Evolutionary conservation across 2,797 vertebrate genomes (phyloP).

Genomic region (Potorous gilbertii): DNA sequence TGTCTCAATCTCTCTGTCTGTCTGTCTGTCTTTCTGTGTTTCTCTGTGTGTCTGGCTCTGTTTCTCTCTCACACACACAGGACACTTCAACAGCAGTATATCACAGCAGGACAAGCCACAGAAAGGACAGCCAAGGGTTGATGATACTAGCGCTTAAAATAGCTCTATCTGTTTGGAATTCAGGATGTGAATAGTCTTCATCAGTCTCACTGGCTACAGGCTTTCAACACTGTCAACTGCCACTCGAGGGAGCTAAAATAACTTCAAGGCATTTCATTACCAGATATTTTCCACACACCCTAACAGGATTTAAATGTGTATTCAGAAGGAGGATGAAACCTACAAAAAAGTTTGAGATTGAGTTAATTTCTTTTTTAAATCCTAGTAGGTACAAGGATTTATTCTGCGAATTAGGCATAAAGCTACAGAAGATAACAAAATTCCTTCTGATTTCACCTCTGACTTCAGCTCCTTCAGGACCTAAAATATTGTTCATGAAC

Average conservation of each 20-base stretch:
- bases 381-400: slow-evolving; percentile 29
- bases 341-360: not conserved
- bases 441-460: not conserved
- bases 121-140: slow-evolving; percentile 46
- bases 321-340: slow-evolving; percentile 7
- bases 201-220: slow-evolving; percentile 24
- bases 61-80: not conserved
- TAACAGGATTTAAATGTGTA: slow-evolving; percentile 1
- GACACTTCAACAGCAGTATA: slow-evolving; percentile 34
- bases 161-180: slow-evolving; percentile 60
- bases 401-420: not conserved
- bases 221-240: slow-evolving; percentile 62
- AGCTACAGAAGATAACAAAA: not conserved
- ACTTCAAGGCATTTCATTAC: slow-evolving; percentile 53
- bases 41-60: not conserved
- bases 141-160: slow-evolving; percentile 69
- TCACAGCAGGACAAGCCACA: not conserved
- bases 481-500: not conserved
- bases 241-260: slow-evolving; percentile 57
- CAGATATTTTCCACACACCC: slow-evolving; percentile 26
- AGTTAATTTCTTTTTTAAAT: slow-evolving; percentile 14
- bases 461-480: not conserved
- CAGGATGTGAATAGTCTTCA: slow-evolving; percentile 32
- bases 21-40: too few species aligned
- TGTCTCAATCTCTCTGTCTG: too few species aligned